Base-by-base conservation (phyloP, 1,140 invertebrate species). In the Caerostris darwini region DNA sequence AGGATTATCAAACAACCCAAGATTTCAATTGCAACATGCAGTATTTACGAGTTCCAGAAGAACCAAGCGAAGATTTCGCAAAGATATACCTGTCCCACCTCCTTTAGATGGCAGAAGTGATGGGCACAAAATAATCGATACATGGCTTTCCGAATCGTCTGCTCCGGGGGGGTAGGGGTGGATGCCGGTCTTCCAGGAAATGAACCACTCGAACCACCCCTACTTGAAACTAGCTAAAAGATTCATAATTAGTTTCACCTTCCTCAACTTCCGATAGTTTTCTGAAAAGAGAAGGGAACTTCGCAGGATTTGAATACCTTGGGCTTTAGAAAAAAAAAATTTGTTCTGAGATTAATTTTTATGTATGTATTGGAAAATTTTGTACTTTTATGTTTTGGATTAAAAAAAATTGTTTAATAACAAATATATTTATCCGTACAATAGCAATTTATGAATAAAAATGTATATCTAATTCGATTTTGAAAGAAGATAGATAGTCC, bases 191-290 rank as follows among this genome's bases (percentile, higher is more conserved):
- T 53, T 50, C 8, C 71, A 53, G 71, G 71, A 77, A 77, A 77
- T 77, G 71, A 77, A 77, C 71, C 71, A 77, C 71, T 77, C 71
- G 71, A 77, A 77, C 71, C 71, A 77, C 50, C 69, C 34, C 71
- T 77, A 77, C 71, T 77, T 77, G 71, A 77, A 77, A 77, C 71
- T 77, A 19, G 71, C 71, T 77, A 77, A 77, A 77, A 77, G 71
- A 77, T 77, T 77, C 71, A 77, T 77, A 77, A 77, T 77, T 77
- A 77, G 71, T 77, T 77, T 77, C 71, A 77, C 71, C 71, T 77
- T 77, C 71, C 53, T 77, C 34, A 77, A 77, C 71, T 50, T 50
- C 71, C 71, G 12, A 12, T 50, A 34, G 34, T 77, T 12, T 50
- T 77, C 34, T 34, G 71, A 34, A 53, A 77, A 50, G 71, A 77